These are phyloP conservation scores for Colletes gigas DNA, from an alignment of 1,140 invertebrate genomes.

Conservation along the genomic window DNA sequence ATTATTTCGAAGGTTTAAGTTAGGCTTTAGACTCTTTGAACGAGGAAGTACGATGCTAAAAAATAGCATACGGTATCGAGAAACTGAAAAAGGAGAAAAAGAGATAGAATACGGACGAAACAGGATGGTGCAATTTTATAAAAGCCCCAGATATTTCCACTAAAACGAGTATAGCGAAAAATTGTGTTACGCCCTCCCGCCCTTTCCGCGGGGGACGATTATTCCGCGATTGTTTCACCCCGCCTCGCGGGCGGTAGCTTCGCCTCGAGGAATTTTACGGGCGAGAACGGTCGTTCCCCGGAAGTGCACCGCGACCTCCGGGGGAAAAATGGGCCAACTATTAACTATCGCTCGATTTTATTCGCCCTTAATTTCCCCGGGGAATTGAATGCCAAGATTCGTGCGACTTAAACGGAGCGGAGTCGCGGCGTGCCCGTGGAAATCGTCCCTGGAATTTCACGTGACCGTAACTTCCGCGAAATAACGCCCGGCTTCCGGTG, in stretches of 20 bases:
- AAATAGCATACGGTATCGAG: no score
- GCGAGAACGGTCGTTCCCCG: slow-evolving; percentile 11
- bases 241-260: neutral
- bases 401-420: neutral
- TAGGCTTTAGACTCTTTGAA: no score
- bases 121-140: slow-evolving; percentile 39
- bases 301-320: neutral
- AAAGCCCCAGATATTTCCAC: slow-evolving; percentile 42
- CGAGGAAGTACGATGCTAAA: no score
- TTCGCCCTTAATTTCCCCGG: slow-evolving; percentile 30
- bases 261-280: slow-evolving; percentile 15
- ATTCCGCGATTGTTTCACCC: slow-evolving; percentile 11
- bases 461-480: neutral
- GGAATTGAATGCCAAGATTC: slow-evolving; percentile 34
- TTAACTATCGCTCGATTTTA: slow-evolving; percentile 38
- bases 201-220: slow-evolving; percentile 19
- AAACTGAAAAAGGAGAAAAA: neutral
- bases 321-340: slow-evolving; percentile 7
- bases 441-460: neutral
- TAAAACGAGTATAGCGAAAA: slow-evolving; percentile 34
- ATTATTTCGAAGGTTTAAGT: no score
- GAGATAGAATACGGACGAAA: neutral
- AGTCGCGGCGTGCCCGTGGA: neutral
- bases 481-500: neutral
- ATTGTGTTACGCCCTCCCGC: slow-evolving; percentile 22